phyloP scores from a whole-genome alignment of 2,797 vertebrate genomes.

The Gymnopithys bicolor region DNA sequence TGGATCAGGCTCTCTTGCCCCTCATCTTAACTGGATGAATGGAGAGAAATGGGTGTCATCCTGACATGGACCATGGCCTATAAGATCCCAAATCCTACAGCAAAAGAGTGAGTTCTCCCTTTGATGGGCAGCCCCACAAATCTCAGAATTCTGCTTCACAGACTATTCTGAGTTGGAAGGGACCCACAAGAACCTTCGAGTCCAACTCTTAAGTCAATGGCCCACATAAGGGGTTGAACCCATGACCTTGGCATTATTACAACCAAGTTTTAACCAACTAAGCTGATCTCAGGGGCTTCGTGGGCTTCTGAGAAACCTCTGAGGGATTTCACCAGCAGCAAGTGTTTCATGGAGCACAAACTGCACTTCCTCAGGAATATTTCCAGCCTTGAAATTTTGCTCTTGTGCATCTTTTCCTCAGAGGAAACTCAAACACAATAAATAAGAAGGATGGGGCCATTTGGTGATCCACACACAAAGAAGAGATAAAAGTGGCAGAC shows the following conservation, averaged over 20 bases:
- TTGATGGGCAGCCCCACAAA: not conserved
- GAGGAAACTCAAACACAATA: not conserved
- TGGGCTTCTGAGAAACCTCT: no score
- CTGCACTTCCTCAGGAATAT: not conserved
- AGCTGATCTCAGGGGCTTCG: no score
- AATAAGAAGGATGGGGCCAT: not conserved
- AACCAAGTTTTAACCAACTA: no score
- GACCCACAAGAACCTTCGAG: no score
- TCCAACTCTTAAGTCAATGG: no score
- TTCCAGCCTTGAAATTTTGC: not conserved
- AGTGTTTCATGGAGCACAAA: not conserved
- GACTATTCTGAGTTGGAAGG: not conserved
- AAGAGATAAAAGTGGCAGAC: not conserved
- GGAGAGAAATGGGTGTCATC: not conserved
- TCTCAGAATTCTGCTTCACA: not conserved
- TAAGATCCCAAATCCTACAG: not conserved
- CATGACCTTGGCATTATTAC: no score
- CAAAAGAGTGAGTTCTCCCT: not conserved
- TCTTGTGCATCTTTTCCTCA: not conserved
- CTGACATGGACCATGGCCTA: rapidly evolving
- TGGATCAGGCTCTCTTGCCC: no score
- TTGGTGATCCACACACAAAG: not conserved
- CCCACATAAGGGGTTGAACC: no score
- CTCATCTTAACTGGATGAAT: no score
- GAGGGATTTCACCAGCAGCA: not conserved